Evolutionary conservation across 1,140 invertebrate species (phyloP).

Genomic region (Eubasilissa regina): DNA sequence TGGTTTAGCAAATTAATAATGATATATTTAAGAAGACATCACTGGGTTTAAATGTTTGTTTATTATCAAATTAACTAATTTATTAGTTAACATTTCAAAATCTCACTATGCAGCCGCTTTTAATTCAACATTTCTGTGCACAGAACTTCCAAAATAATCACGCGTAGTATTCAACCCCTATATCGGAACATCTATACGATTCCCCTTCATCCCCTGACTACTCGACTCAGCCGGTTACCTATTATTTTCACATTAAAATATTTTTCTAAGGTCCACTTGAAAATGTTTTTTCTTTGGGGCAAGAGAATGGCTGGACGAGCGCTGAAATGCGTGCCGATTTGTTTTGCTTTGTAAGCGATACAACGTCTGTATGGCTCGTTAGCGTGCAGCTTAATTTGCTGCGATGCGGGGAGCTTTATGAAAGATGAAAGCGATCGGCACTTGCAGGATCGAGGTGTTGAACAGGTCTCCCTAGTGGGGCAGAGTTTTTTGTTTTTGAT

Average conservation of each 20-base stretch:
- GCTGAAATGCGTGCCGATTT: constrained; percentile 21
- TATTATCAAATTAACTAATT: too few relatives aligned
- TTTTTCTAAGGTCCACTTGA: constrained; percentile 41
- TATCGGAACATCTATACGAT: constrained; percentile 23
- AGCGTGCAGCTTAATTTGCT: constrained; percentile 40
- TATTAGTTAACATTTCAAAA: too few relatives aligned
- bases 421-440: constrained; percentile 26
- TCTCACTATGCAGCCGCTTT: too few relatives aligned
- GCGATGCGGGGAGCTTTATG: constrained; percentile 27
- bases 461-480: not conserved
- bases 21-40: too few relatives aligned
- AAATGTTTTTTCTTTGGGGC: constrained; percentile 34
- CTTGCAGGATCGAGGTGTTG: constrained; percentile 33
- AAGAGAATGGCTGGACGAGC: constrained; percentile 20
- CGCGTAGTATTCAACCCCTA: not conserved
- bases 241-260: constrained; percentile 57
- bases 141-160: too few relatives aligned
- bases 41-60: too few relatives aligned
- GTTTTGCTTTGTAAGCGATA: constrained; percentile 43
- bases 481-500: not conserved
- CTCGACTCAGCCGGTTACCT: constrained; percentile 48
- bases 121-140: too few relatives aligned
- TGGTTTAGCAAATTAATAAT: too few relatives aligned
- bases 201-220: constrained; percentile 51
- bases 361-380: constrained; percentile 38